A percentile compares a stretch with the other conserved stretches of the same genome.
phyloP scores from a whole-genome alignment of 2,113 vertebrate species.

The Candoia aspera region DNA sequence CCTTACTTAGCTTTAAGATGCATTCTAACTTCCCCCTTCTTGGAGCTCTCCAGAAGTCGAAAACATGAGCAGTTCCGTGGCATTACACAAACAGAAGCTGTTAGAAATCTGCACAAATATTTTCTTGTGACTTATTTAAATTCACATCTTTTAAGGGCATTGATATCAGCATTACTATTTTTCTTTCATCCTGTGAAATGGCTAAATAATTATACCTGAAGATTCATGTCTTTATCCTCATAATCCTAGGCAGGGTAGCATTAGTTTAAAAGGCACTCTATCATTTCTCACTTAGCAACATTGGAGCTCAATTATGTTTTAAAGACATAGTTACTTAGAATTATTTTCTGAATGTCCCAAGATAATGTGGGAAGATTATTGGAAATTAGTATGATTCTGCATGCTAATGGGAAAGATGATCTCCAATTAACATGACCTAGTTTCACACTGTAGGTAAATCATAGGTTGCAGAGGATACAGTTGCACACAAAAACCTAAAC shows the following conservation, averaged over 20 bases:
- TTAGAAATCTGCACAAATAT: background rate
- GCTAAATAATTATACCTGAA: conserved; percentile 6
- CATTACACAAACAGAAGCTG: background rate
- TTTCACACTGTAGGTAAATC: conserved; percentile 16
- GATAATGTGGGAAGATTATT: conserved; percentile 15
- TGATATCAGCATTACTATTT: background rate
- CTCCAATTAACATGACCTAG: conserved; percentile 13
- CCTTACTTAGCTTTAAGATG: fast-evolving
- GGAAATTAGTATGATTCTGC: background rate
- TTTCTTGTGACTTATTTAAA: background rate
- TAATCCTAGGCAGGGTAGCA: background rate
- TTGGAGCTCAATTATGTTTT: conserved; percentile 3
- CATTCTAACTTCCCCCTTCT: background rate
- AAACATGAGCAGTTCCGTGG: background rate
- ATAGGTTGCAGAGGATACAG: background rate
- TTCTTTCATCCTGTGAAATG: conserved; percentile 8
- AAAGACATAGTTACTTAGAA: background rate
- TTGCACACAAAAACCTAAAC: background rate
- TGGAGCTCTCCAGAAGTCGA: background rate
- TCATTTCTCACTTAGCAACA: background rate
- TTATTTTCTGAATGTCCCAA: conserved; percentile 42
- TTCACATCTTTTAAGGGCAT: background rate
- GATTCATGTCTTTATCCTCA: background rate
- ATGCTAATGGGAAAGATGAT: conserved; percentile 15
- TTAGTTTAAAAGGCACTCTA: conserved; percentile 27